phyloP scores from a whole-genome alignment of 2,113 vertebrate genomes.

The Echinops telfairi region DNA sequence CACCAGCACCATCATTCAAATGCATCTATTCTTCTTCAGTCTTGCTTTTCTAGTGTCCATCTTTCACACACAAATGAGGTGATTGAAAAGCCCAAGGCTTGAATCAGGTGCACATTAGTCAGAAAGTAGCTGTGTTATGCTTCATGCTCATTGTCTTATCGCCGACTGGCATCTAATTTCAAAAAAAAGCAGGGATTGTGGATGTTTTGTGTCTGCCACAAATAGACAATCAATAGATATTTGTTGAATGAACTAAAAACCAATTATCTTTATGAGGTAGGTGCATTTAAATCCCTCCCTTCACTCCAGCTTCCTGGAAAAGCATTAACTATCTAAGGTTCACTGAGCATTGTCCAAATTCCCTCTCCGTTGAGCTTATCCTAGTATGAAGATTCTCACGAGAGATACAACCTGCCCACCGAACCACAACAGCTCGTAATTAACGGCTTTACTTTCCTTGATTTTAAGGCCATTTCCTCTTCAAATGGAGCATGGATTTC shows the following conservation, averaged over 20 bases:
- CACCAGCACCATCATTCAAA: too few relatives aligned
- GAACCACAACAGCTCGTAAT: neutral
- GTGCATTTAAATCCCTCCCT: neutral
- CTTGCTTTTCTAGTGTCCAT: too few relatives aligned
- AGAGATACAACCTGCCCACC: neutral
- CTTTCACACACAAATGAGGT: too few relatives aligned
- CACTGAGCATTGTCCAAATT: neutral
- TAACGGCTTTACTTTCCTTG: neutral
- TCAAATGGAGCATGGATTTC: neutral
- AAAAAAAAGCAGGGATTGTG: neutral
- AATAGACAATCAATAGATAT: neutral
- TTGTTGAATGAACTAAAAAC: neutral
- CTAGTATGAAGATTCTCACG: neutral
- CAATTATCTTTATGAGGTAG: neutral
- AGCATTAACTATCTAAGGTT: neutral
- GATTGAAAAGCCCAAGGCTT: too few relatives aligned
- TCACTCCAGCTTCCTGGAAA: neutral
- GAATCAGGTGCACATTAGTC: neutral
- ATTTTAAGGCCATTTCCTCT: constrained; percentile 19
- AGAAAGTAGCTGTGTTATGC: constrained; percentile 1
- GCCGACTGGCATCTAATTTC: neutral
- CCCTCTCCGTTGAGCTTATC: neutral
- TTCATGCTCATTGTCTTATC: neutral
- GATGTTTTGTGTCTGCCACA: neutral
- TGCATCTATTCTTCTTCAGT: too few relatives aligned